Evolutionary conservation across 2,888 invertebrate species (phyloP).

Genomic region (Cylloceria caligata): DNA sequence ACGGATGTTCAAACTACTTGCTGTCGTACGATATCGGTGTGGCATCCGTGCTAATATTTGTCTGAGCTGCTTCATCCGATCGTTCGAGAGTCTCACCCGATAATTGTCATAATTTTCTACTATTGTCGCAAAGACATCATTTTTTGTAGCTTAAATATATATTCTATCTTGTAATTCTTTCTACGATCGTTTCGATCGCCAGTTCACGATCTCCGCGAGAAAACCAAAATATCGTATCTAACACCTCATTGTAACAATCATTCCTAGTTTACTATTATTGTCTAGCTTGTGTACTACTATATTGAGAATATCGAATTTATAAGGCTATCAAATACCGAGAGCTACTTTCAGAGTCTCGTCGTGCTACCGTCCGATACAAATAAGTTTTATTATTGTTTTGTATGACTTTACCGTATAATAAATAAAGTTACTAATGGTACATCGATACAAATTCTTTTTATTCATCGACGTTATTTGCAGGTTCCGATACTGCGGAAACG

Average conservation of each 20-base stretch:
- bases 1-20: conserved; percentile 11
- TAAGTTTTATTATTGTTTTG: conserved; percentile 73
- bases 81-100: conserved; percentile 7
- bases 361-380: conserved; percentile 73
- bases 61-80: conserved; percentile 17
- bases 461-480: conserved; percentile 3
- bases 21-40: conserved; percentile 21
- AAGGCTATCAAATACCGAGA: conserved; percentile 48
- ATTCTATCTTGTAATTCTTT: conserved; percentile 29
- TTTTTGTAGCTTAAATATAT: conserved; percentile 21
- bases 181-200: conserved; percentile 15
- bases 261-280: conserved; percentile 63
- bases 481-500: conserved; percentile 4
- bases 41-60: not conserved
- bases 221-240: conserved; percentile 56
- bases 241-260: conserved; percentile 59
- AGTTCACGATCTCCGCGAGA: conserved; percentile 22
- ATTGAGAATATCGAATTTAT: conserved; percentile 50
- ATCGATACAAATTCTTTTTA: not conserved
- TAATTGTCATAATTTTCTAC: conserved; percentile 30
- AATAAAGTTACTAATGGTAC: conserved; percentile 66
- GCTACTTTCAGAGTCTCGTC: conserved; percentile 47
- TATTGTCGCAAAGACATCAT: not conserved
- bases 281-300: conserved; percentile 54
- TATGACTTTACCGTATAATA: conserved; percentile 70